Base-by-base conservation (phyloP, 1,140 invertebrate genomes). In the Thalassaphorura encarpata region DNA sequence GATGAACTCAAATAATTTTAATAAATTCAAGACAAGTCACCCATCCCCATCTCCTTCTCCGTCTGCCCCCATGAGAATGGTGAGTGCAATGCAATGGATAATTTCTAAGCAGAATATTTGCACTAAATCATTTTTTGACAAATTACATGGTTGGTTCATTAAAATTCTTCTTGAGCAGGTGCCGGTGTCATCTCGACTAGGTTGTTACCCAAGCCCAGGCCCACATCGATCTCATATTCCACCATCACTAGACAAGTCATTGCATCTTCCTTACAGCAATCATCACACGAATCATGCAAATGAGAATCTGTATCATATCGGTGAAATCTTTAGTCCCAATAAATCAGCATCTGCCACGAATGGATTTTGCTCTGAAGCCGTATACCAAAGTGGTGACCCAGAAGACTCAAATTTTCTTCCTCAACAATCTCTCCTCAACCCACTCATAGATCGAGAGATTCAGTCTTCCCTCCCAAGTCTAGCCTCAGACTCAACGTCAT, bases 391-490 rank as follows among this genome's bases (percentile, higher is more conserved):
- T 61, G 75, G 75, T 3, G 63, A 65, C 45, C 63, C 63, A 18
- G 63, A 65, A 54, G 57, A 62, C 46, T 41, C 45, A 26, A 62
- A 62, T 56, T 65, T 62, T 43, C 50, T 60, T 50, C 60, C 56
- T n/a, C 63, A 56, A 46, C 52, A 66, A 54, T 27, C 49, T 36
- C 39, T 16, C 4, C 15, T 60, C 66, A 36, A 60, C 43, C 67
- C 66, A 31, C 68, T 73, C 31, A 69, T 70, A 62, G 74, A 76
- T 52, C 61, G 74, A 47, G 73, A 69, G 24, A 73, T 75, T 50
- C 74, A 76, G 67, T 75, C 74, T 24, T 75, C 74, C 26, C 63
- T 76, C 24, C 72, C 73, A 5, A 73, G 72, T 64, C 62, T 75
- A 21, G 69, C 60, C 45, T 63, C 58, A 49, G 63, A 62, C 53